Percentiles rank a stretch among this genome's conserved stretches.
Evolutionary conservation across 1,140 invertebrate genomes (phyloP).

Genomic region (Leptestheria dahalacensis): DNA sequence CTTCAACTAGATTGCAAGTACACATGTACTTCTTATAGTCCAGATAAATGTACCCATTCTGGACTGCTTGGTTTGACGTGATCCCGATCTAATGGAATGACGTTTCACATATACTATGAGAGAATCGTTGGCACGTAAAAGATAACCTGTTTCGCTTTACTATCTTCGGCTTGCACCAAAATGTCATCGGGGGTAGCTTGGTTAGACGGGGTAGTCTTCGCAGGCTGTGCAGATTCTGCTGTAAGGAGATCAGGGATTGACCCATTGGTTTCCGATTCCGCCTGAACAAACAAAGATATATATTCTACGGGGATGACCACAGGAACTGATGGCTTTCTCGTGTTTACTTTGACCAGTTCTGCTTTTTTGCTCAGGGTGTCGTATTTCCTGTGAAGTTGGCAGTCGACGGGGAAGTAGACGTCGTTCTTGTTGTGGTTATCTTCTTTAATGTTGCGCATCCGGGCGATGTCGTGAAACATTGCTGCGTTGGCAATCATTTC

Average conservation of each 20-base stretch:
- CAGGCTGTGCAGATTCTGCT: neutral
- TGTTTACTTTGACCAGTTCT: neutral
- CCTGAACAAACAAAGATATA: neutral
- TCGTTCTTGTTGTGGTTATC: conserved; percentile 21
- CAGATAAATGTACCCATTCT: too few relatives aligned
- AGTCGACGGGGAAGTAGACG: conserved; percentile 1
- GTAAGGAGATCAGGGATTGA: neutral
- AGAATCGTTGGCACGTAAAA: too few relatives aligned
- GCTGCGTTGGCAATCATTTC: conserved; percentile 74
- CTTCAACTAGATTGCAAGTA: too few relatives aligned
- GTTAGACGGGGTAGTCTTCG: neutral
- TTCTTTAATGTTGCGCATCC: conserved; percentile 63
- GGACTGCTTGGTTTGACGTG: too few relatives aligned
- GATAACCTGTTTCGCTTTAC: too few relatives aligned
- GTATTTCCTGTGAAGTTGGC: neutral
- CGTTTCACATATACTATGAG: too few relatives aligned
- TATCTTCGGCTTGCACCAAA: too few relatives aligned
- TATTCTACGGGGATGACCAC: neutral
- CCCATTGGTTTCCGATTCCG: too few relatives aligned
- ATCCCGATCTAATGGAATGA: too few relatives aligned
- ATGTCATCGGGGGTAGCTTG: too few relatives aligned
- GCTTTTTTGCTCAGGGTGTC: neutral
- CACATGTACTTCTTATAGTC: too few relatives aligned
- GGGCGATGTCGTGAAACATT: conserved; percentile 89
- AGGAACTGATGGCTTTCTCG: neutral